Evolutionary conservation across 2,113 vertebrate species (phyloP), one percentile per base, ranked within the genome.

Genomic region (Aphyosemion australe): DNA sequence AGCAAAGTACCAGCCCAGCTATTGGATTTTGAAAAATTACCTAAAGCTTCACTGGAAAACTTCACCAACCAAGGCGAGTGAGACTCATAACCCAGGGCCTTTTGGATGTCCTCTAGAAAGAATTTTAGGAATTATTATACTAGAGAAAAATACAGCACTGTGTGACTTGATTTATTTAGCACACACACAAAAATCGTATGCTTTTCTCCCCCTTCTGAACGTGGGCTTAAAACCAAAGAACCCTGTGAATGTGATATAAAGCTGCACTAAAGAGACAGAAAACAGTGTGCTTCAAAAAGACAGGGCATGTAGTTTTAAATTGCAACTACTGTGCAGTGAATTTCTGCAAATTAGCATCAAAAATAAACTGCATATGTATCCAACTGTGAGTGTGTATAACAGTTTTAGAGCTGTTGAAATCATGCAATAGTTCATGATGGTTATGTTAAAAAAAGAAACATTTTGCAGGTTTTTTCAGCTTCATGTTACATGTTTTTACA

Each of bases 61-160:
- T 54, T 51, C 42, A 60, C 39, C 41, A 62, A 58, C 51, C 58
- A 9, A 69, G 49, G 72, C 65, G 65, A 61, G 74, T 53, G 47
- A 82, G 67, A 79, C 67, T 75, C 65, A 63, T 82, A 78, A 83
- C 74, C 55, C 37, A 16, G 31, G 66, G 70, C 68, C 65, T 76
- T 51, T 14, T 47, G 56, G 61, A 60, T 69, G 70, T 56, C 47
- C 53, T 50, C 74, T 70, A 72, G 68, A 42, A 63, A 64, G 64
- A 69, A 80, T 75, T 71, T 85, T 71, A 4, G 61, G 48, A 83
- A 82, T 67, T 64, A 76, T 65, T 85, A 79, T 81, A 56, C 76
- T 15, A 60, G 42, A 70, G 65, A 74, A 78, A 83, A 75, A n/a
- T 48, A 18, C 62, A 86, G 57, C 69, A 41, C 68, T 68, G 67